Percentiles rank a stretch among this genome's conserved stretches.
Evolutionary conservation across 2,888 invertebrate species (phyloP).

Genomic region (Tupiocoris notatus): DNA sequence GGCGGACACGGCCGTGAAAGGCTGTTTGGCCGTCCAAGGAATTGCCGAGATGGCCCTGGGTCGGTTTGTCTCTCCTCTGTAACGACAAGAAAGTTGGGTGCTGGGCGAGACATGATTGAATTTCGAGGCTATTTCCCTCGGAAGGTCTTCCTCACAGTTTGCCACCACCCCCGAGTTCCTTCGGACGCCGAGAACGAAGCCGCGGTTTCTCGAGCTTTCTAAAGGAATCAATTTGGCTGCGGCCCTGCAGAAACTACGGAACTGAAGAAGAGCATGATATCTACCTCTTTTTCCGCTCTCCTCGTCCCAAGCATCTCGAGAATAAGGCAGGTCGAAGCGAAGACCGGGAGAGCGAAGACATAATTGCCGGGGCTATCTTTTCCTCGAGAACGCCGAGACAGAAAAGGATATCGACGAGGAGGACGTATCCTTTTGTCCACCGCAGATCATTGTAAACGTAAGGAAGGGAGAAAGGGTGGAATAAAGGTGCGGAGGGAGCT

Average conservation of each 20-base stretch:
- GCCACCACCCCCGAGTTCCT: conserved; percentile 8
- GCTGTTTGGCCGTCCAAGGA: conserved; percentile 8
- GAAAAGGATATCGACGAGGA: conserved; percentile 11
- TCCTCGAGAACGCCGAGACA: conserved; percentile 18
- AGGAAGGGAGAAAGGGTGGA: background rate
- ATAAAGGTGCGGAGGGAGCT: background rate
- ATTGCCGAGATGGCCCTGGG: background rate
- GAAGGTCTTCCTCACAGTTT: conserved; percentile 15
- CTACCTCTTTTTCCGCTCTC: conserved; percentile 11
- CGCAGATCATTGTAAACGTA: background rate
- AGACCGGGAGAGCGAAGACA: background rate
- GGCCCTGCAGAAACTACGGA: conserved; percentile 13
- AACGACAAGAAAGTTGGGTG: conserved; percentile 33
- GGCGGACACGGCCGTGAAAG: conserved; percentile 17
- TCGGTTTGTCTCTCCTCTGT: too few species aligned
- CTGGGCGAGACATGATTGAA: conserved; percentile 33
- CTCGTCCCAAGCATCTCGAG: background rate
- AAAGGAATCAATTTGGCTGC: conserved; percentile 35
- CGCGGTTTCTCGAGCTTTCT: background rate
- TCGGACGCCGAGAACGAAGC: background rate
- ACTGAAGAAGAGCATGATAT: conserved; percentile 9
- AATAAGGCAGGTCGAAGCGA: conserved; percentile 6
- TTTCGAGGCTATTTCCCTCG: conserved; percentile 38
- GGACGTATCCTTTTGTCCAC: background rate
- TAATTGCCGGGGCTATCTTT: conserved; percentile 37